These are phyloP conservation scores for Scopus umbretta DNA, from an alignment of 2,113 vertebrate species.

Conservation along the genomic window DNA sequence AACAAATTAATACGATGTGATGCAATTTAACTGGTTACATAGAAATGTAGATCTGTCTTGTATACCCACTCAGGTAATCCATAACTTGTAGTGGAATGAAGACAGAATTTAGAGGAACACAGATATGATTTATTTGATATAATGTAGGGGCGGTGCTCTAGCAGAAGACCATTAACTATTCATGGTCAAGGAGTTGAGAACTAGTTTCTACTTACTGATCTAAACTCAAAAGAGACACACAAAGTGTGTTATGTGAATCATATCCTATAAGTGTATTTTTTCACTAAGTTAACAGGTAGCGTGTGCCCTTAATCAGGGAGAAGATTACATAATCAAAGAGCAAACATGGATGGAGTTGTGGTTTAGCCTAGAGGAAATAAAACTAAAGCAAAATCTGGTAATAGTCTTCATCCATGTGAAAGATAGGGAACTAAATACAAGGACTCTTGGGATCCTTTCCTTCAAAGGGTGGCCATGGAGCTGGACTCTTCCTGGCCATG, in stretches of 20 bases:
- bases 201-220: background rate
- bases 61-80: background rate
- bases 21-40: background rate
- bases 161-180: background rate
- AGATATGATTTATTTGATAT: background rate
- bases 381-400: background rate
- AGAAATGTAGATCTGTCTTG: background rate
- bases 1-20: background rate
- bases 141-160: background rate
- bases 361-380: background rate
- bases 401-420: background rate
- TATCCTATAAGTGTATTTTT: background rate
- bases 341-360: background rate
- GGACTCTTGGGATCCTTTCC: background rate
- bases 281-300: background rate
- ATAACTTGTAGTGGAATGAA: background rate
- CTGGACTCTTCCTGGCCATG: background rate
- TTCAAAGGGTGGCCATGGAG: rapidly evolving
- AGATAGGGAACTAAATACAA: background rate
- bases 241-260: background rate
- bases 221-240: background rate
- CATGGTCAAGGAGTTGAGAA: background rate
- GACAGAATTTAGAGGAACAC: background rate
- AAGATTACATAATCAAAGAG: background rate
- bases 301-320: background rate